These are phyloP conservation scores for Caenorhabditis afra DNA, from an alignment of 2,888 invertebrate species.

Conservation along the genomic window DNA sequence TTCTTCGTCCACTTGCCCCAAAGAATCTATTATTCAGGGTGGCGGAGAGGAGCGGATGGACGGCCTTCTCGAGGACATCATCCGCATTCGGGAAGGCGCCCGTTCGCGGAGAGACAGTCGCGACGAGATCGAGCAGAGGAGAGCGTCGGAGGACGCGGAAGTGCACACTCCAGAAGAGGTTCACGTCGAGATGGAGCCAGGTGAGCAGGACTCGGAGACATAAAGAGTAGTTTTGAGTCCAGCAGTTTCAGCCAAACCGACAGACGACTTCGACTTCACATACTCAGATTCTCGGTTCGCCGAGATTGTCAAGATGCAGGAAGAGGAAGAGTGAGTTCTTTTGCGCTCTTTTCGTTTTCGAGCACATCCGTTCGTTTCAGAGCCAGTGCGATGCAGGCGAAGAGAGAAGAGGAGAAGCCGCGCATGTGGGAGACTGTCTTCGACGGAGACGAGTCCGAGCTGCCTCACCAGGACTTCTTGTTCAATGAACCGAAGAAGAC, in stretches of 20 bases:
- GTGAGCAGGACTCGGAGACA: not conserved
- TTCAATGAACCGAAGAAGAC: conserved; percentile 42
- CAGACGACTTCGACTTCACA: conserved; percentile 64
- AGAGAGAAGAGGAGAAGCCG: conserved; percentile 51
- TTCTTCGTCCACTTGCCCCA: conserved; percentile 18
- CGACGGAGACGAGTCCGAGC: conserved; percentile 73
- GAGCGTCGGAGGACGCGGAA: conserved; percentile 38
- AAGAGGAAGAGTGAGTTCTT: conserved; percentile 50
- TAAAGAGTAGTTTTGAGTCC: no score
- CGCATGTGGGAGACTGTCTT: conserved; percentile 80
- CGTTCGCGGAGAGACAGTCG: conserved; percentile 59
- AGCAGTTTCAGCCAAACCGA: conserved; percentile 11
- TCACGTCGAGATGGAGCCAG: not conserved
- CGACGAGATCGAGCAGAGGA: conserved; percentile 44
- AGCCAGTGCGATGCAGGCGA: not conserved
- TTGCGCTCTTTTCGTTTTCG: no score
- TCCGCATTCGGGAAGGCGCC: conserved; percentile 67
- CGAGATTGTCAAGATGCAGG: conserved; percentile 56
- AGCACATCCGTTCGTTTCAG: no score
- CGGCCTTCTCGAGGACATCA: conserved; percentile 60
- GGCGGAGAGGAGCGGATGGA: conserved; percentile 50
- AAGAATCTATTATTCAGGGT: conserved; percentile 20
- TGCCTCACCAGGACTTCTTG: conserved; percentile 47
- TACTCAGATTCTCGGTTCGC: conserved; percentile 67
- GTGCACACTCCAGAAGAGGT: conserved; percentile 50